Evolutionary conservation across 2,113 vertebrate genomes (phyloP).

Genomic region (Daboia siamensis): DNA sequence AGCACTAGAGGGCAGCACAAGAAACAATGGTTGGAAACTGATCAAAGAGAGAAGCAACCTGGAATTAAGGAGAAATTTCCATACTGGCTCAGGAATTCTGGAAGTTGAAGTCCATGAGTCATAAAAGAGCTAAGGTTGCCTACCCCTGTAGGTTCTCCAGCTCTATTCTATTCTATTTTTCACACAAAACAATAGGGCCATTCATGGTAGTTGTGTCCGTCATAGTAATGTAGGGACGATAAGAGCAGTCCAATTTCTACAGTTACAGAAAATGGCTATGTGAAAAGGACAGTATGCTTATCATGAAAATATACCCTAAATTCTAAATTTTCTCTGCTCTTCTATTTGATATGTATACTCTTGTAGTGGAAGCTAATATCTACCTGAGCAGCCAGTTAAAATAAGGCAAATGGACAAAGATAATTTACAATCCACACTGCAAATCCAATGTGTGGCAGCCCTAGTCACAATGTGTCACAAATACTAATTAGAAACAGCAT

Average conservation of each 20-base stretch:
- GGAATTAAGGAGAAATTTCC: no score
- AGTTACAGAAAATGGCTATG: background rate
- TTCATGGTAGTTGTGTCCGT: background rate
- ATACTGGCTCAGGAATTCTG: no score
- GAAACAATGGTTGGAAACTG: no score
- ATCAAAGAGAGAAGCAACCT: no score
- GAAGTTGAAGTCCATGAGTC: no score
- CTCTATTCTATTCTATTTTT: background rate
- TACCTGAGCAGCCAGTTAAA: background rate
- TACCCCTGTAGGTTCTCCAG: no score
- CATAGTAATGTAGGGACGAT: background rate
- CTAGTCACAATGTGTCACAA: background rate
- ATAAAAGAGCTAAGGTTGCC: no score
- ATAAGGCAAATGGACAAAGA: background rate
- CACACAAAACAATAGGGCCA: background rate
- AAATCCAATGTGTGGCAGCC: background rate
- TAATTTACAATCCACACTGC: background rate
- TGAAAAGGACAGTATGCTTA: no score
- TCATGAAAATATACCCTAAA: background rate
- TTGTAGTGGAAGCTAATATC: background rate
- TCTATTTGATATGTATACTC: background rate
- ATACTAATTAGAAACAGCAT: background rate
- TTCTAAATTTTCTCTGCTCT: background rate
- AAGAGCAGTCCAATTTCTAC: background rate
- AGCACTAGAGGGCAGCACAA: no score